Evolutionary conservation across 1,140 invertebrate genomes (phyloP), one percentile per base, ranked within the genome.

Genomic region (Helicorthomorpha holstii): DNA sequence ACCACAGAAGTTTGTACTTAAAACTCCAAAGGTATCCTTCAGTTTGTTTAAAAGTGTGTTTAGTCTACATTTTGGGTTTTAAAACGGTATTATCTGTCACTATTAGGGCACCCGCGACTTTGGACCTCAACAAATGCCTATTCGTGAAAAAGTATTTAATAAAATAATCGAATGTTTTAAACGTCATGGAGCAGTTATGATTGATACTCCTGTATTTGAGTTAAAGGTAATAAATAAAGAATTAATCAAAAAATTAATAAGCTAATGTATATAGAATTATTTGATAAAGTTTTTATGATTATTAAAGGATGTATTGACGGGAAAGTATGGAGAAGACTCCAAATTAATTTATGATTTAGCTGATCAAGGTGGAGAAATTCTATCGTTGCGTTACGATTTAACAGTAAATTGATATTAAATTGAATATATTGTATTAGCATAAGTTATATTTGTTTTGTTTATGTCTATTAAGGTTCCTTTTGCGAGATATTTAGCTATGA

Each of bases 141-240:
- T 98, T 49, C 75, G 95, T 12, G 78, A 93, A 60, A 76, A 80
- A 57, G 92, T 95, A 1, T 73, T 99, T 49, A 76, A 84, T 50
- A 91, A 86, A 68, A 89, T 99, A 58, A 75, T 85, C 12, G 63
- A 77, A 29, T 83, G 92, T 53, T 99, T 99, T 63, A 93, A 98
- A 69, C 82, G 80, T 50, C 94, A 99, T 66, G 96, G 95, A n/a
- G 96, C 92, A 46, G 89, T 93, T 64, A 88, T 90, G 19, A 95
- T 99, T 64, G 96, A 99, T 63, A 99, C 96, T 43, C 96, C 96
- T 51, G 86, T 99, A 16, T 98, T 98, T 76, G 96, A 99, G 72
- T 68, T 98, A 10, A 97, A 93, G 75, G 89, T 93, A 14, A 49
- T 4, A 46, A 1, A 16, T 34, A 19, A 26, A 54, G 16, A 21